Evolutionary conservation across 2,797 vertebrate species (phyloP).

Genomic region (Crypturellus tataupa): DNA sequence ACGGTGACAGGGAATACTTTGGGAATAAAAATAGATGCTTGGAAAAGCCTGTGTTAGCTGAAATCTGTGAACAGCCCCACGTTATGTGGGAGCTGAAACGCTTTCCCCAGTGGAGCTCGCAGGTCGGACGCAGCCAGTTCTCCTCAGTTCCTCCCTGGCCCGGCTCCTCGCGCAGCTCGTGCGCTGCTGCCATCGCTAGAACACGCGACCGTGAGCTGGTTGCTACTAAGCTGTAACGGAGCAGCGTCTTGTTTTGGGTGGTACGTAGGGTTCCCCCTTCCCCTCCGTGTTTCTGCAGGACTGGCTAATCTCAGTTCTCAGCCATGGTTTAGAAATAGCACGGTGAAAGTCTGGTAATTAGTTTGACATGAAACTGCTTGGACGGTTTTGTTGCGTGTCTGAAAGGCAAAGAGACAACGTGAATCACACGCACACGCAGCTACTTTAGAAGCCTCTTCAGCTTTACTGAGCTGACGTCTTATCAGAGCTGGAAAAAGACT

Average conservation of each 20-base stretch:
- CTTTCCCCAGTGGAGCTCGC: background rate
- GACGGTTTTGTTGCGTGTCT: background rate
- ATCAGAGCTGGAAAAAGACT: background rate
- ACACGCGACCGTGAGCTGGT: background rate
- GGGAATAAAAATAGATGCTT: constrained; percentile 52
- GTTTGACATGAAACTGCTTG: background rate
- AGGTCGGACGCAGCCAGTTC: background rate
- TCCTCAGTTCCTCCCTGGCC: background rate
- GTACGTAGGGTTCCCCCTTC: background rate
- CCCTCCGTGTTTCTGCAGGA: background rate
- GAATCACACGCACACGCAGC: background rate
- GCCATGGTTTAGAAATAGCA: background rate
- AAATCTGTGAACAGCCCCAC: constrained; percentile 38
- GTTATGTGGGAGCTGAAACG: constrained; percentile 10
- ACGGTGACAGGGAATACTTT: background rate
- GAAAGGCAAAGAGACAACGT: accelerated
- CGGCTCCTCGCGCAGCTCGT: background rate
- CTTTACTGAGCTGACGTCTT: background rate
- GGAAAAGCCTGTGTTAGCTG: constrained; percentile 56
- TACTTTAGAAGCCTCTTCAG: background rate
- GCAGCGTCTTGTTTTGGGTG: background rate
- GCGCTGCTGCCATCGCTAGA: background rate
- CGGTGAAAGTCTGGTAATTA: accelerated
- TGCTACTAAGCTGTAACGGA: background rate
- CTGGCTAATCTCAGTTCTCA: background rate